Percentiles rank a stretch among this genome's conserved stretches.
Conservation (phyloP, 2,113 vertebrate species). For the Trichomycterus rosablanca region DNA sequence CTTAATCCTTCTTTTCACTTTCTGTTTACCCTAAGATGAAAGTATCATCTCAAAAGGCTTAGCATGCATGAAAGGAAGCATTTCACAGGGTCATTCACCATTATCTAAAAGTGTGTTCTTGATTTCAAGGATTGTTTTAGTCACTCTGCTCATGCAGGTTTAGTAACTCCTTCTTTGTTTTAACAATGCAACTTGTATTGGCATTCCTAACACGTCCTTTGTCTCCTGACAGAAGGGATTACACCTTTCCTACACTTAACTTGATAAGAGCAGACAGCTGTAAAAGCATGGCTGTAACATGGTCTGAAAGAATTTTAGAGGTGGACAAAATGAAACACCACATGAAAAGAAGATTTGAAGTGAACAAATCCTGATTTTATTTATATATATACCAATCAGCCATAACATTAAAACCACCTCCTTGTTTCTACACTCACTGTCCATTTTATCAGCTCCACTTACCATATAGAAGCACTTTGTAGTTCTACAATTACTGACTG, state of each 20-base stretch:
- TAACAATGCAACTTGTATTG: slow-evolving; percentile 24
- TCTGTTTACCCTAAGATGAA: slow-evolving; percentile 41
- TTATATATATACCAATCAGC: no score
- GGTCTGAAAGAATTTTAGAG: no score
- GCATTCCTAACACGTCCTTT: slow-evolving; percentile 12
- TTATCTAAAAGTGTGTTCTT: slow-evolving; percentile 29
- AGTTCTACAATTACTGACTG: no score
- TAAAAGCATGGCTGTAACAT: not conserved
- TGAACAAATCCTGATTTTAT: no score
- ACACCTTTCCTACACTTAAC: slow-evolving; percentile 12
- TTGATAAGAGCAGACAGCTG: slow-evolving; percentile 23
- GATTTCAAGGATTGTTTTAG: not conserved
- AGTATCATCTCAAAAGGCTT: slow-evolving; percentile 25
- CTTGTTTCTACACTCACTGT: no score
- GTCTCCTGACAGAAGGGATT: slow-evolving; percentile 16
- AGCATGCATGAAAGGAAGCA: slow-evolving; percentile 27
- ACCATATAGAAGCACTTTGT: no score
- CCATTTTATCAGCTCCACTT: no score
- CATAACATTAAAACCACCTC: no score
- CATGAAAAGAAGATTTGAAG: no score
- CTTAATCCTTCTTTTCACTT: slow-evolving; percentile 40
- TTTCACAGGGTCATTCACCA: slow-evolving; percentile 17
- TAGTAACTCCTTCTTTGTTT: slow-evolving; percentile 24
- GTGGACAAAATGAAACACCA: no score
- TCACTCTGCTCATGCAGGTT: slow-evolving; percentile 6